These are phyloP conservation scores for Azemiops feae DNA, from an alignment of 2,113 vertebrate species.

Conservation along the genomic window DNA sequence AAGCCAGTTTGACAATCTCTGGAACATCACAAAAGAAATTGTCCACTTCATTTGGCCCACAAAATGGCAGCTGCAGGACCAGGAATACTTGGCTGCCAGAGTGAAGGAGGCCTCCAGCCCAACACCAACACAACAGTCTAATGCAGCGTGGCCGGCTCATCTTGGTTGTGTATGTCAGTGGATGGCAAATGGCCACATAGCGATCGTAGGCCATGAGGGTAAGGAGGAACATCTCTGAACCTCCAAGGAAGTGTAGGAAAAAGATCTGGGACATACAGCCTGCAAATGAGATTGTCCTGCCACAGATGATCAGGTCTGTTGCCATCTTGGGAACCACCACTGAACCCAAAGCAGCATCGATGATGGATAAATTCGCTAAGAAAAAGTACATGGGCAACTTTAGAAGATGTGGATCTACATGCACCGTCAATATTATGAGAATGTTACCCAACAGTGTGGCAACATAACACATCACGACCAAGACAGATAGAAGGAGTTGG, in stretches of 20 bases:
- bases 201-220: conserved; percentile 49
- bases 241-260: conserved; percentile 12
- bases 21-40: background rate
- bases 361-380: background rate
- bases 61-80: conserved; percentile 30
- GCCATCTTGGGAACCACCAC: background rate
- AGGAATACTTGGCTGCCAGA: conserved; percentile 32
- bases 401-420: background rate
- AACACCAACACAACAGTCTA: conserved; percentile 41
- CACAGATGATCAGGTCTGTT: background rate
- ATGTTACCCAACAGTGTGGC: background rate
- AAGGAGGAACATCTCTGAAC: conserved; percentile 3
- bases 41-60: conserved; percentile 35
- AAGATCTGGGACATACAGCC: conserved; percentile 14
- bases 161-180: conserved; percentile 37
- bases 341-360: background rate
- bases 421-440: background rate
- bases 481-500: background rate
- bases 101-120: conserved; percentile 53
- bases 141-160: conserved; percentile 42
- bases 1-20: conserved; percentile 45
- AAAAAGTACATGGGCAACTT: conserved; percentile 21
- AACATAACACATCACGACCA: background rate
- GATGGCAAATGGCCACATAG: conserved; percentile 23
- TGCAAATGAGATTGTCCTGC: background rate